phyloP scores from a whole-genome alignment of 2,797 vertebrate genomes.

The Acestrorhynchus altus region DNA sequence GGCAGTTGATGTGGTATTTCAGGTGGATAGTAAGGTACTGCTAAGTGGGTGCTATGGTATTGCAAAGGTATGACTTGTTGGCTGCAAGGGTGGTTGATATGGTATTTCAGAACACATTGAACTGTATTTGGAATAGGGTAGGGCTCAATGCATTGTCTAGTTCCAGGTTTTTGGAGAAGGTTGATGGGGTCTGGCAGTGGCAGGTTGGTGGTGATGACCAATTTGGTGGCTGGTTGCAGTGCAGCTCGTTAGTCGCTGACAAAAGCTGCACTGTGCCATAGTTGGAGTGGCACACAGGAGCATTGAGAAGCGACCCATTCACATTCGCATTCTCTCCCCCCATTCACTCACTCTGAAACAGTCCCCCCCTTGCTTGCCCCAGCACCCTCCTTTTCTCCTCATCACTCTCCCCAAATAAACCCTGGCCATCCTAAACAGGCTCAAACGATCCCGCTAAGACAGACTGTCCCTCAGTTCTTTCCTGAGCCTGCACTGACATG shows the following conservation, averaged over 20 bases:
- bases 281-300: slow-evolving; percentile 68
- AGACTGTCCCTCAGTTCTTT: not conserved
- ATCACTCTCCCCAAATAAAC: slow-evolving; percentile 24
- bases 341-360: slow-evolving; percentile 67
- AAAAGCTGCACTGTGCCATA: slow-evolving; percentile 77
- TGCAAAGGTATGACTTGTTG: no score
- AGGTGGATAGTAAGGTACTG: no score
- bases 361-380: slow-evolving; percentile 57
- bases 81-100: no score
- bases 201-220: slow-evolving; percentile 32
- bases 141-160: not conserved
- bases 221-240: slow-evolving; percentile 58
- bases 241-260: slow-evolving; percentile 71
- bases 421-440: slow-evolving; percentile 20
- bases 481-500: not conserved
- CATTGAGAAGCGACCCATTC: slow-evolving; percentile 67
- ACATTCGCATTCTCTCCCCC: slow-evolving; percentile 60
- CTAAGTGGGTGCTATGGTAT: no score
- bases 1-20: no score
- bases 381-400: slow-evolving; percentile 43
- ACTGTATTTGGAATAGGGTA: not conserved
- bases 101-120: no score
- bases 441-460: not conserved
- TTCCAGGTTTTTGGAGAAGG: slow-evolving; percentile 6
- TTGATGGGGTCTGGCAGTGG: not conserved